A percentile compares a stretch with the other conserved stretches of the same genome.
Conservation (phyloP, 2,888 invertebrate genomes). For the Xestia sexstrigata region DNA sequence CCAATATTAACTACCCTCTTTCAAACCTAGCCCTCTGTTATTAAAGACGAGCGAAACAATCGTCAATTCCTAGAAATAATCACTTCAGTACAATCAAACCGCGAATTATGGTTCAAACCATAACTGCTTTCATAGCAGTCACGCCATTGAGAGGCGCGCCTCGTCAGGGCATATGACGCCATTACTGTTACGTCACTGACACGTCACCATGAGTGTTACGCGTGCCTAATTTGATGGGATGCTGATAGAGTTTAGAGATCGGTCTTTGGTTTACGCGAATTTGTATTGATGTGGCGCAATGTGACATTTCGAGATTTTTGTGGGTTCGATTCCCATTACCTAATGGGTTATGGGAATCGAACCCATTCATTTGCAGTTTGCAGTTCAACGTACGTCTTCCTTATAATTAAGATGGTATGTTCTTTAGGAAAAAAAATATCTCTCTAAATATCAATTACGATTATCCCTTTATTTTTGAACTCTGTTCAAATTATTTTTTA, state of each 20-base stretch:
- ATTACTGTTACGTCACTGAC: constrained; percentile 56
- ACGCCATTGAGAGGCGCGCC: constrained; percentile 54
- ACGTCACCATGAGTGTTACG: constrained; percentile 39
- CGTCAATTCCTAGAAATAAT: constrained; percentile 42
- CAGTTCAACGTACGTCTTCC: no score
- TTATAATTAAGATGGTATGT: no score
- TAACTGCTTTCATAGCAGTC: constrained; percentile 47
- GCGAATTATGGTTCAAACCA: constrained; percentile 38
- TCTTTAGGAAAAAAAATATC: no score
- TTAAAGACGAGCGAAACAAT: neutral
- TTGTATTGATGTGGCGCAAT: neutral
- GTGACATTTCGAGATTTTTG: neutral
- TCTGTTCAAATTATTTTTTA: no score
- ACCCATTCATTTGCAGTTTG: no score
- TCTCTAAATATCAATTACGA: no score
- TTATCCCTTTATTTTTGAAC: no score
- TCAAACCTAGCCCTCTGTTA: neutral
- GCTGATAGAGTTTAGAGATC: constrained; percentile 7
- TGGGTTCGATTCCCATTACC: no score
- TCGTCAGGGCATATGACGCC: constrained; percentile 48
- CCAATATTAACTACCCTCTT: constrained; percentile 29
- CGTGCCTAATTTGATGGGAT: constrained; percentile 26
- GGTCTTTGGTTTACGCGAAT: neutral
- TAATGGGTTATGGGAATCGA: no score
- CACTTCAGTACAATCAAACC: constrained; percentile 50